Evolutionary conservation across 2,888 invertebrate species (phyloP), one percentile per base, ranked within the genome.

Genomic region (Ormyrus rosae): DNA sequence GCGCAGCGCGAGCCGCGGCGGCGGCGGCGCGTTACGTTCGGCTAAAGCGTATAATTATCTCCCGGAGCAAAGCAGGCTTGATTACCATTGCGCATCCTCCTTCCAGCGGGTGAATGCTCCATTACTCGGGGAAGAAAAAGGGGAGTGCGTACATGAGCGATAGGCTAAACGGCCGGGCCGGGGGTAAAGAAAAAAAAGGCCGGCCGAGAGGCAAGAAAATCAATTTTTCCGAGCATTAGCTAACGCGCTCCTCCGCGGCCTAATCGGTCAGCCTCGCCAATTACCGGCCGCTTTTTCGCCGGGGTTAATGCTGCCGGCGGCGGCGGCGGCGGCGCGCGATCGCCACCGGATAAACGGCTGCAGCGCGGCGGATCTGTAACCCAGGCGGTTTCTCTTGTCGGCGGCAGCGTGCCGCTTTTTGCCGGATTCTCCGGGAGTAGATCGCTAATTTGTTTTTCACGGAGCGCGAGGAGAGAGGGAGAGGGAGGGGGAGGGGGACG

Each of bases 361-460:
- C n/a, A n/a, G 10, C 56, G 6, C 19, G 19, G 19, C 19, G 19
- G 19, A 19, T 19, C 19, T 19, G 19, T 19, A 19, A 19, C 19
- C 19, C 34, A 34, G 34, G 34, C 34, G 11, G 11, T 58, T 46
- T 64, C 11, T 11, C 58, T 56, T 58, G 45, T 34, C 34, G 34
- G 34, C 34, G 34, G 34, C 4, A 0, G 19, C 19, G 19, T 1
- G 19, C 19, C 19, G 19, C 34, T 34, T 34, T 4, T 34, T 34
- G 34, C 34, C 34, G 34, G 34, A 34, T 34, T 34, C 34, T 4
- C 34, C 34, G 34, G 34, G 34, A 34, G 34, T 34, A 34, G 56
- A 69, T 71, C 69, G 78, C 78, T 78, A 73, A 78, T 81, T 81
- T 69, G 69, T 81, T 81, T 81, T 81, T 81, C 81, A 51, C 65